Conservation (phyloP, 2,797 vertebrate genomes). For the Margarornis squamiger region DNA sequence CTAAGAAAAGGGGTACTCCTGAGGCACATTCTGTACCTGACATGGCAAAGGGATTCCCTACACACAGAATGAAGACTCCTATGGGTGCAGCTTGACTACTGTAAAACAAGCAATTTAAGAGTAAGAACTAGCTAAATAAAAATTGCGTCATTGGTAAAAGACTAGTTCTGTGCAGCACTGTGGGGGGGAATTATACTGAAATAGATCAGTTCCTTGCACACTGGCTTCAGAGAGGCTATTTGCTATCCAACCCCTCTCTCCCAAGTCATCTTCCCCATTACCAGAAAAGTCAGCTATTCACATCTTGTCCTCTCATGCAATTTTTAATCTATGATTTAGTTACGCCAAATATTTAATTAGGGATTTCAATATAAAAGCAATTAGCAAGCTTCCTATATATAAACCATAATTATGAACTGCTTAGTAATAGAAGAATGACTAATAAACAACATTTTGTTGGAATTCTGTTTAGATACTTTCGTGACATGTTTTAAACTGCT, state of each 20-base stretch:
- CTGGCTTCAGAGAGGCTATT: background rate
- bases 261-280: background rate
- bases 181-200: background rate
- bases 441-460: slow-evolving; percentile 10
- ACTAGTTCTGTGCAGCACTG: background rate
- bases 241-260: background rate
- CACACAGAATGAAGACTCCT: background rate
- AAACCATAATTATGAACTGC: slow-evolving; percentile 28
- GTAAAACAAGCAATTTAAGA: background rate
- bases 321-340: slow-evolving; percentile 36
- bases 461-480: background rate
- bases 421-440: slow-evolving; percentile 25
- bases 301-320: background rate
- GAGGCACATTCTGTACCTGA: background rate
- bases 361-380: slow-evolving; percentile 51
- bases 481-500: background rate
- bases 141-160: background rate
- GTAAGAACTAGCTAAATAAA: background rate
- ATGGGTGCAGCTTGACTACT: background rate
- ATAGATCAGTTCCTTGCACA: background rate
- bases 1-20: background rate
- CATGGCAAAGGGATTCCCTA: background rate
- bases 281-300: slow-evolving; percentile 5
- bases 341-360: slow-evolving; percentile 47
- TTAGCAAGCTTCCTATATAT: slow-evolving; percentile 28